Percentiles rank a stretch among this genome's conserved stretches.
Conservation (phyloP, 2,113 vertebrate species). For the Dryoscopus gambensis region DNA sequence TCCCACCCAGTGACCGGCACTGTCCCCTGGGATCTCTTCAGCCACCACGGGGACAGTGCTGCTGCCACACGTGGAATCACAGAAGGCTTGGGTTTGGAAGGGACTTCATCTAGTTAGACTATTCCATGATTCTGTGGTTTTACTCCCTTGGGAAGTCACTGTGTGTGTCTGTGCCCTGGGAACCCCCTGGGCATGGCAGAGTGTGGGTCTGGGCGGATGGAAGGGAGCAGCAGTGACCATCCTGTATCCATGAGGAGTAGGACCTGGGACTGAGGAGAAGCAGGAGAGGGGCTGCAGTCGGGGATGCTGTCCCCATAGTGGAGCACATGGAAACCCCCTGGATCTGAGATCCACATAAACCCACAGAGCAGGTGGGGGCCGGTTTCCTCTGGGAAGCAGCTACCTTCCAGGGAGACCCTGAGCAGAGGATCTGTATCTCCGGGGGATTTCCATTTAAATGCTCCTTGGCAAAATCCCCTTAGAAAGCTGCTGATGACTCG, state of each 20-base stretch:
- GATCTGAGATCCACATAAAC: background rate
- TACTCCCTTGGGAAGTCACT: background rate
- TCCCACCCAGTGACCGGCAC: accelerated
- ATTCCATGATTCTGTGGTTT: background rate
- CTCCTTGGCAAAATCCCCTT: slow-evolving; percentile 65
- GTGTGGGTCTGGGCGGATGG: accelerated
- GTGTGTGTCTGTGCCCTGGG: background rate
- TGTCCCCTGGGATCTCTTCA: background rate
- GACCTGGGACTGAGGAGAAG: background rate
- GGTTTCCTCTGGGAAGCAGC: slow-evolving; percentile 60
- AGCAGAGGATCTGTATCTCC: slow-evolving; percentile 11
- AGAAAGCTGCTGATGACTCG: slow-evolving; percentile 58
- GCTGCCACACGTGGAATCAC: background rate
- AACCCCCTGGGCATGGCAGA: background rate
- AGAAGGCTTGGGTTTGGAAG: background rate
- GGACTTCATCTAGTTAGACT: too few relatives aligned
- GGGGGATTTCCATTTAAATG: slow-evolving; percentile 69
- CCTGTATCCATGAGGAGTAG: background rate
- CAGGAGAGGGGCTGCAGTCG: background rate
- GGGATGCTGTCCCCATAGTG: background rate
- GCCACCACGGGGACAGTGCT: background rate
- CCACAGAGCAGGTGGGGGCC: background rate
- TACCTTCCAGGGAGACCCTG: slow-evolving; percentile 21
- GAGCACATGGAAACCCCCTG: background rate
- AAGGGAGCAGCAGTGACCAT: background rate